Evolutionary conservation across 2,113 vertebrate genomes (phyloP), one percentile per base, ranked within the genome.

Genomic region (Gorsachius goisagi): DNA sequence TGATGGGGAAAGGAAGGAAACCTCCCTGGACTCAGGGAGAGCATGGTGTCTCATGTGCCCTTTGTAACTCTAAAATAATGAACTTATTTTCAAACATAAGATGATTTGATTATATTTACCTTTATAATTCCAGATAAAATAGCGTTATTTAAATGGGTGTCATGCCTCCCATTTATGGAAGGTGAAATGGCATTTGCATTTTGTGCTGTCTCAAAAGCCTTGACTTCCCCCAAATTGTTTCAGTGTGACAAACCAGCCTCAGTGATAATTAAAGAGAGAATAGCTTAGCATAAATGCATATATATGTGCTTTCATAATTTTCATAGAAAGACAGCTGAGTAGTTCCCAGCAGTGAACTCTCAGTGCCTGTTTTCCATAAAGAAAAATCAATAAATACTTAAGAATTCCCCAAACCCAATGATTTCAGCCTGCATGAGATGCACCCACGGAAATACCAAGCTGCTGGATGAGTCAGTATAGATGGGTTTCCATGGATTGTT

Each of bases 241-340:
- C 84, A 72, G 73, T 93, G 58, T 95, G 83, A 90, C 88, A 89
- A 92, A 72, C 49, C 73, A 90, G 44, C 49, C 28, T 93, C 37
- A 35, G 58, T 90, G 56, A 76, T 90, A 96, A 96, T 95, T 96
- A 89, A 15, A 94, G 52, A 90, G 47, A 80, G 83, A 91, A 45
- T 89, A 76, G 73, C 22, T 97, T 97, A 92, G 80, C 86, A 91
- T 97, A 92, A 87, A 96, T 95, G 21, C 86, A 93, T 95, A 63
- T 89, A 45, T 75, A 84, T 88, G 35, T 37, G 39, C 49, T 87
- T 95, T 72, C 73, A 78, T 89, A 1, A 41, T 85, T 81, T 94
- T 94, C 28, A 47, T 75, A 85, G 76, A 85, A 87, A 85, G 84
- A 30, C 45, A 62, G 37, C 24, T 69, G 50, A 76, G 58, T 89